A percentile compares a stretch with the other conserved stretches of the same genome.
Conservation (phyloP, 2,888 invertebrate species). For the Eristalis arbustorum region DNA sequence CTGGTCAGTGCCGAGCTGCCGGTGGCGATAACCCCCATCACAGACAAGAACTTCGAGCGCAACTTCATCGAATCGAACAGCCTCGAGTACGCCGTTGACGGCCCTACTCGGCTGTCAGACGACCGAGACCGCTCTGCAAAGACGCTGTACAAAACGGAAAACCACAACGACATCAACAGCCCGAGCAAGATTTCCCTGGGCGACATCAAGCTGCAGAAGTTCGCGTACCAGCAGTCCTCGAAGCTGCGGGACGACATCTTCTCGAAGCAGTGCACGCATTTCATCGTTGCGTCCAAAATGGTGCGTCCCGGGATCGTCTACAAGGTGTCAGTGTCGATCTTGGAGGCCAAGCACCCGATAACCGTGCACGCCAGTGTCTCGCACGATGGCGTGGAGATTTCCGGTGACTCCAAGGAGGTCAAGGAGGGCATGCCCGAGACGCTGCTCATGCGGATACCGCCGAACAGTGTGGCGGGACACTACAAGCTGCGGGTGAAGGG, state of each 20-base stretch:
- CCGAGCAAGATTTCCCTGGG: conserved; percentile 22
- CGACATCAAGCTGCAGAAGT: conserved; percentile 21
- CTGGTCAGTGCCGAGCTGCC: not conserved
- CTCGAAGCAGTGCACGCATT: conserved; percentile 83
- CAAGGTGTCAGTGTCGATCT: conserved; percentile 89
- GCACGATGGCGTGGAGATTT: conserved; percentile 91
- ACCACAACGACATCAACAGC: conserved; percentile 50
- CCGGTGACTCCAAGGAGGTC: conserved; percentile 87
- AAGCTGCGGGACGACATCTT: conserved; percentile 57
- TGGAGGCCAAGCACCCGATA: conserved; percentile 87
- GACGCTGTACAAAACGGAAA: conserved; percentile 53
- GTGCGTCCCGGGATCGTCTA: conserved; percentile 94
- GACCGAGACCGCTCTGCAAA: conserved; percentile 43
- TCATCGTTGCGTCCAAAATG: conserved; percentile 92
- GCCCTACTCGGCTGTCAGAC: conserved; percentile 17
- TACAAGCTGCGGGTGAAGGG: conserved; percentile 92
- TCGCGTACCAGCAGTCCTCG: conserved; percentile 21
- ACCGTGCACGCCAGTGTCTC: conserved; percentile 92
- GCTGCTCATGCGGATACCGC: conserved; percentile 90
- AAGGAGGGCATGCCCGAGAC: conserved; percentile 92
- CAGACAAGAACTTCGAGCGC: conserved; percentile 35
- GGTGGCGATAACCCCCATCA: conserved; percentile 22
- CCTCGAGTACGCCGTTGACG: conserved; percentile 51
- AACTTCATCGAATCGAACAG: conserved; percentile 44
- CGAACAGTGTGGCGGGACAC: conserved; percentile 88